Percentiles rank a stretch among this genome's conserved stretches.
Conservation (phyloP, 2,797 vertebrate genomes). For the Australoheros facetus region DNA sequence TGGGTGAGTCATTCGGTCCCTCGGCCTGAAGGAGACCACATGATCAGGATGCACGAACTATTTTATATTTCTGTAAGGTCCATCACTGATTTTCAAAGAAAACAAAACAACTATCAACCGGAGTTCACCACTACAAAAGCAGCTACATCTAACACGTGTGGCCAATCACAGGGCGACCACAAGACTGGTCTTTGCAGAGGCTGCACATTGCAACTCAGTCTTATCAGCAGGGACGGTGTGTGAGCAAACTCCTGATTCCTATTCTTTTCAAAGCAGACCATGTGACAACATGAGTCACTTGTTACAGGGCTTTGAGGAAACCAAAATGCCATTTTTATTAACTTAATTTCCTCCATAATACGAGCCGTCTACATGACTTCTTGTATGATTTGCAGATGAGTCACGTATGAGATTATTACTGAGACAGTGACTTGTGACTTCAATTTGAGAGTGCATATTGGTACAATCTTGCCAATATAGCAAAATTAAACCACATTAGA, state of each 20-base stretch:
- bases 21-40: no score
- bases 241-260: slow-evolving; percentile 26
- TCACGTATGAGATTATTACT: slow-evolving; percentile 18
- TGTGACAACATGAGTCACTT: slow-evolving; percentile 51
- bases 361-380: slow-evolving; percentile 19
- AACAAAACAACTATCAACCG: neutral
- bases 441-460: neutral
- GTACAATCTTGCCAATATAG: neutral
- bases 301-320: slow-evolving; percentile 32
- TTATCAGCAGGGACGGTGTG: slow-evolving; percentile 22
- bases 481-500: neutral
- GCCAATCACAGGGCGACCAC: neutral
- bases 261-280: slow-evolving; percentile 22
- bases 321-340: slow-evolving; percentile 37
- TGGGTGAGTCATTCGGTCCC: no score
- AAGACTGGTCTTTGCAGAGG: neutral
- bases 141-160: neutral
- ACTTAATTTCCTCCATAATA: slow-evolving; percentile 29
- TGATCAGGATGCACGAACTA: no score
- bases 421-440: neutral
- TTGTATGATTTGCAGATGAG: slow-evolving; percentile 30
- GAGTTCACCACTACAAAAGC: neutral
- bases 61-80: neutral
- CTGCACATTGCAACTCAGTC: slow-evolving; percentile 11
- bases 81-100: neutral